A percentile compares a stretch with the other conserved stretches of the same genome.
Evolutionary conservation across 2,888 invertebrate genomes (phyloP).

Genomic region (Dendrolimus houi): DNA sequence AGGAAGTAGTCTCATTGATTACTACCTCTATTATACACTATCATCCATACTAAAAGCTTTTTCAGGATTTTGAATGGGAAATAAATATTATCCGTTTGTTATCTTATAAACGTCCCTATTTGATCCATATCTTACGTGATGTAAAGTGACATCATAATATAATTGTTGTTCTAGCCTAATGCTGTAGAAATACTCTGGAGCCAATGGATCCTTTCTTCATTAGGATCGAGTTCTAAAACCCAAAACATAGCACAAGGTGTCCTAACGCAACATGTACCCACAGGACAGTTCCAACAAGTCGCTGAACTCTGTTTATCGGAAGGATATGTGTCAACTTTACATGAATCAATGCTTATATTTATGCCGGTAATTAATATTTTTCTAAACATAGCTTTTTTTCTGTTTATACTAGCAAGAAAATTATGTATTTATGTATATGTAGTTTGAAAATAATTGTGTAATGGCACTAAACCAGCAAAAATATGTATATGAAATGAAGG

Average conservation of each 20-base stretch:
- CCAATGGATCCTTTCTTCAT: slow-evolving; percentile 71
- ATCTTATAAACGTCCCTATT: too few relatives aligned
- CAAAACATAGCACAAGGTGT: slow-evolving; percentile 34
- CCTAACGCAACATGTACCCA: slow-evolving; percentile 35
- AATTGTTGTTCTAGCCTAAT: slow-evolving; percentile 65
- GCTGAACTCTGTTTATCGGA: slow-evolving; percentile 70
- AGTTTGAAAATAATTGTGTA: too few relatives aligned
- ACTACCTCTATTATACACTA: too few relatives aligned
- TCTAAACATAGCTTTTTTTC: neutral
- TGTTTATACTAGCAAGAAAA: neutral
- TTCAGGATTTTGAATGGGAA: too few relatives aligned
- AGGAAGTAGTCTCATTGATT: too few relatives aligned
- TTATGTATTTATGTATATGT: neutral
- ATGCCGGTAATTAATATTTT: slow-evolving; percentile 72
- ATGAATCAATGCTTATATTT: slow-evolving; percentile 82
- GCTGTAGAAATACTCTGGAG: slow-evolving; percentile 78
- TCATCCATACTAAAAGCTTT: too few relatives aligned
- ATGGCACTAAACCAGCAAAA: too few relatives aligned
- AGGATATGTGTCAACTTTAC: slow-evolving; percentile 77
- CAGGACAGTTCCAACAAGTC: slow-evolving; percentile 58
- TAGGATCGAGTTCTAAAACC: slow-evolving; percentile 32
- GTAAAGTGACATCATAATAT: too few relatives aligned
- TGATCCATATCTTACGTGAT: too few relatives aligned
- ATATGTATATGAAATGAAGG: too few relatives aligned
- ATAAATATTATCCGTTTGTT: too few relatives aligned